Percentiles rank a stretch among this genome's conserved stretches.
phyloP scores from a whole-genome alignment of 1,140 invertebrate species.

The Limonius californicus region DNA sequence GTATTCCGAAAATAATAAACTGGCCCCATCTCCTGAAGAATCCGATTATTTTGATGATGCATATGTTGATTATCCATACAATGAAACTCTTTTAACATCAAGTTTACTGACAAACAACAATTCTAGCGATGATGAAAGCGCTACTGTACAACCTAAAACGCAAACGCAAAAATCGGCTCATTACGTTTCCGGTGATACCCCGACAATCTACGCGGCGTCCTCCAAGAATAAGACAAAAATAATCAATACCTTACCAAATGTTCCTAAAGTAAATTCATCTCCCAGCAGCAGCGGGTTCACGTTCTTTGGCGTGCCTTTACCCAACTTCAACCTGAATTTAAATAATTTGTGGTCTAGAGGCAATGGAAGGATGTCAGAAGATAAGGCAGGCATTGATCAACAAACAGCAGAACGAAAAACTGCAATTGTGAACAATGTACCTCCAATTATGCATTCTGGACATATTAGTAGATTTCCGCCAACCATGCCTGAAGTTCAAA shows the following conservation, averaged over 20 bases:
- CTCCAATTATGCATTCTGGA: constrained; percentile 25
- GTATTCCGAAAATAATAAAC: constrained; percentile 22
- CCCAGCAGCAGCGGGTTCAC: constrained; percentile 63
- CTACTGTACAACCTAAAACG: background rate
- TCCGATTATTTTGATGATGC: constrained; percentile 79
- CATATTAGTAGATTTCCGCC: constrained; percentile 40
- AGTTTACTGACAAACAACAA: constrained; percentile 3
- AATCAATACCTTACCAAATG: constrained; percentile 44
- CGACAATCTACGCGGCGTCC: constrained; percentile 62
- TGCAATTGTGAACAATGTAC: constrained; percentile 44
- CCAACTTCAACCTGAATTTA: constrained; percentile 59
- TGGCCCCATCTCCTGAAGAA: constrained; percentile 62
- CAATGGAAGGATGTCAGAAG: constrained; percentile 44
- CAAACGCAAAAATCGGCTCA: constrained; percentile 35
- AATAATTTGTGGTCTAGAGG: constrained; percentile 57
- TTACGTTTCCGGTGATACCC: constrained; percentile 56
- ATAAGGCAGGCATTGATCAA: constrained; percentile 14
- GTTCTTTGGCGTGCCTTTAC: constrained; percentile 79
- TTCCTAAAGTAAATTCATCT: constrained; percentile 45
- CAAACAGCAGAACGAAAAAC: constrained; percentile 46
- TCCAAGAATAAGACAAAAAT: constrained; percentile 47
- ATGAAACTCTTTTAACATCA: constrained; percentile 46
- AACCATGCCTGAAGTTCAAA: constrained; percentile 62
- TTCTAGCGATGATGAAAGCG: background rate
- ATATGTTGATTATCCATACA: constrained; percentile 69